These are phyloP conservation scores for Dolichallabes microphthalmus DNA, from an alignment of 2,113 vertebrate genomes.

Conservation along the genomic window DNA sequence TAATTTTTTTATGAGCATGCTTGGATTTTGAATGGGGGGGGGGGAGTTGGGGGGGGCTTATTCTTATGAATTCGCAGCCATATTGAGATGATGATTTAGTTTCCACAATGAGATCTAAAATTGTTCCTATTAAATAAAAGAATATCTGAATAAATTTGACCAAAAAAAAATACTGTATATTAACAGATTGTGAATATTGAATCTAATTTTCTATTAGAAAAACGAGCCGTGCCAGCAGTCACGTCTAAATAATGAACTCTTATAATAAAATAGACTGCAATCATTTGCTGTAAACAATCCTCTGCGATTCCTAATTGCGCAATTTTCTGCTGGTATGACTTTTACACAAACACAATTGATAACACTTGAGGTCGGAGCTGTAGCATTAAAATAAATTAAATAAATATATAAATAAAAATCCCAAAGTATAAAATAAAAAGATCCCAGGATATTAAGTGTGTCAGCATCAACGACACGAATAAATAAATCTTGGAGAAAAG, in stretches of 20 bases:
- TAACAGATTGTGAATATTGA: neutral
- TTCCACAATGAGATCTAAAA: neutral
- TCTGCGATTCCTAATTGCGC: constrained; percentile 17
- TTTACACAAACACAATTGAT: constrained; percentile 37
- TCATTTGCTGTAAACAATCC: constrained; percentile 2
- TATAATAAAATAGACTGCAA: constrained; percentile 15
- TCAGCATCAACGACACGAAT: constrained; percentile 28
- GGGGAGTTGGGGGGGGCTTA: too few relatives aligned
- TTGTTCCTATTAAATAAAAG: too few relatives aligned
- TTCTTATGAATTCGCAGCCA: neutral
- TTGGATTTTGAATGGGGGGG: too few relatives aligned
- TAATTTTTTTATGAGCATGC: neutral
- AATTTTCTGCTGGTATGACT: constrained; percentile 39
- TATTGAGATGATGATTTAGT: neutral
- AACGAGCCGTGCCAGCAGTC: constrained; percentile 10
- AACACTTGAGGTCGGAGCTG: constrained; percentile 19
- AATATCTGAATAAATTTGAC: neutral
- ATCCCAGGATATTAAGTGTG: constrained; percentile 1
- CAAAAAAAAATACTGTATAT: neutral
- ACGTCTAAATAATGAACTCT: constrained; percentile 17
- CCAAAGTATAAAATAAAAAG: neutral
- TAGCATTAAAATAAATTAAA: constrained; percentile 11
- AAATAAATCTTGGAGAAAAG: constrained; percentile 20
- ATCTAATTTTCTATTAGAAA: constrained; percentile 2
- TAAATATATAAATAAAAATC: too few relatives aligned